Evolutionary conservation across 2,797 vertebrate genomes (phyloP), one percentile per base, ranked within the genome.

Genomic region (Iguana delicatissima): DNA sequence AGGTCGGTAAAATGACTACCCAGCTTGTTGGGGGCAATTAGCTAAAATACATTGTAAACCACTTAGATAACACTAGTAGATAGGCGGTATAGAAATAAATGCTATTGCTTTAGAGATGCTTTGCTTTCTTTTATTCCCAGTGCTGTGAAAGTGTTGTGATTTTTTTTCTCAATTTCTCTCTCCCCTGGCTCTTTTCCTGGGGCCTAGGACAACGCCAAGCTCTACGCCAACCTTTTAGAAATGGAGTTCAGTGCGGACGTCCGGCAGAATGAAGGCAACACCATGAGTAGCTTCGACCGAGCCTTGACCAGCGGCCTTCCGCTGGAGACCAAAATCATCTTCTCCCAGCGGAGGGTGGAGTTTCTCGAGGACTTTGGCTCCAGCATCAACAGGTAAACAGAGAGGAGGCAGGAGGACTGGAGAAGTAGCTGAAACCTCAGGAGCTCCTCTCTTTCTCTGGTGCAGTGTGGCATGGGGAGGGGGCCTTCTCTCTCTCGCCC

Each of bases 191-290:
- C 26, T 16, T 8, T 8, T 12, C 12, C 20, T 80, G 4, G 29
- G 18, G 1, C 6, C 4, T 94, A 99, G 98, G 97, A 98, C 72
- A 98, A 98, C n/a, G 95, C 97, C 29, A 98, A 98, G 38, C 97
- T 99, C 35, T 97, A 98, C 89, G 90, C 98, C 94, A 98, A 98
- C 94, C 96, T 98, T 77, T 92, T 99, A 95, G 98, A 99, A 94
- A 95, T 98, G 95, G 98, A 98, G 92, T 96, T 98, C 1, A 97
- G 98, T 0, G 92, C 92, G 0, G 98, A 98, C 16, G 93, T 96
- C 57, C 94, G 96, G 16, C 95, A 96, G 22, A 98, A 97, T 5
- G 97, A 96, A 0, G 96, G 96, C 22, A 97, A 97, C 0, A 97
- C 98, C 92, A 96, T 98, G 95, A 95, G 97, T 73, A 98, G 98